Evolutionary conservation across 2,797 vertebrate species (phyloP).

Genomic region (Clarias laeviceps): DNA sequence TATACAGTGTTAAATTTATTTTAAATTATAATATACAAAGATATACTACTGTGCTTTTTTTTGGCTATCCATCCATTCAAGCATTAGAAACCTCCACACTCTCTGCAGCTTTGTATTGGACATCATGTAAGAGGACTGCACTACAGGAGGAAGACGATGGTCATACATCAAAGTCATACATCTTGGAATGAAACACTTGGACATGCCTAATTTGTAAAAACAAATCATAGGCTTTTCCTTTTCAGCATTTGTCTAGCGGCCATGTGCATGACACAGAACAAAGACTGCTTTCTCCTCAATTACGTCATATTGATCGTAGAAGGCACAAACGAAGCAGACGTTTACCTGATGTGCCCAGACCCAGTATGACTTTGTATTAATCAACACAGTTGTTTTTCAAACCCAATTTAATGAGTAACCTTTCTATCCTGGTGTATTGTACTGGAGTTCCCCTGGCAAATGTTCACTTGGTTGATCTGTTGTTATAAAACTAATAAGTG

Average conservation of each 20-base stretch:
- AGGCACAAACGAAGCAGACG: not conserved
- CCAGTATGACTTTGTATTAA: not conserved
- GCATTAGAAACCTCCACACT: not conserved
- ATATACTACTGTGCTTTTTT: not conserved
- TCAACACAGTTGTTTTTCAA: not conserved
- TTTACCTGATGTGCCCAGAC: not conserved
- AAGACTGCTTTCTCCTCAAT: not conserved
- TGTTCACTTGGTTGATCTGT: not conserved
- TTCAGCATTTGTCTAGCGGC: not conserved
- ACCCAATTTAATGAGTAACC: not conserved
- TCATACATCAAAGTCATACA: not conserved
- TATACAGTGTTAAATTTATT: not conserved
- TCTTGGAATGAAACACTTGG: not conserved
- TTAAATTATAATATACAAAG: not conserved
- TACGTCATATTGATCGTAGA: slow-evolving; percentile 1
- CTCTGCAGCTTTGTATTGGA: not conserved
- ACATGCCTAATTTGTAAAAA: not conserved
- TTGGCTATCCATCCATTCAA: not conserved
- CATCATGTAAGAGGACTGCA: not conserved
- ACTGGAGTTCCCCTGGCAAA: not conserved
- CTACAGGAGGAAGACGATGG: not conserved
- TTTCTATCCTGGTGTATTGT: not conserved
- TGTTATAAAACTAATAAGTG: not conserved
- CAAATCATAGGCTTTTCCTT: not conserved
- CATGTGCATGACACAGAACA: not conserved